Conservation (phyloP, 2,797 vertebrate genomes). For the Rhinophrynus dorsalis region DNA sequence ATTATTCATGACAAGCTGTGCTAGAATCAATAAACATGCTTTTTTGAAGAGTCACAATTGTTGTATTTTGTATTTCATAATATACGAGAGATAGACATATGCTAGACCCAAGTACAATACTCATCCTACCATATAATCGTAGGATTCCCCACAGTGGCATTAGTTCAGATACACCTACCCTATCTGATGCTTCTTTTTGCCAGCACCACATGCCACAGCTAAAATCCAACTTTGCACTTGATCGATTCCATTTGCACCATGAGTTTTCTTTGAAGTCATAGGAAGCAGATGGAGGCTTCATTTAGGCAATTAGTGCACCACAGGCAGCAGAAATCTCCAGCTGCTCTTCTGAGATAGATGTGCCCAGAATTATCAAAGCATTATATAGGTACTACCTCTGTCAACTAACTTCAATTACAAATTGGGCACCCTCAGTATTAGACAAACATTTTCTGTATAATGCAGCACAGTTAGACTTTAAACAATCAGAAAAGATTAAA, state of each 20-base stretch:
- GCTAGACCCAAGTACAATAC: neutral
- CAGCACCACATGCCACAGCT: conserved; percentile 32
- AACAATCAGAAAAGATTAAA: neutral
- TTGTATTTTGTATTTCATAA: neutral
- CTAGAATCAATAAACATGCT: neutral
- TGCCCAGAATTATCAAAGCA: conserved; percentile 50
- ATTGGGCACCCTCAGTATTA: neutral
- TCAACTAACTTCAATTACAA: conserved; percentile 19
- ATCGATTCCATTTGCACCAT: conserved; percentile 49
- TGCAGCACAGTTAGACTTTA: too few relatives aligned
- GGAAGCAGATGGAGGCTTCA: conserved; percentile 47
- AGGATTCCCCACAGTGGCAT: conserved; percentile 37
- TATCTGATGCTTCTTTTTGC: conserved; percentile 13
- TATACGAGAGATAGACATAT: conserved; percentile 1
- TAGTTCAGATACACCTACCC: conserved; percentile 33
- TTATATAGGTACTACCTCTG: conserved; percentile 43
- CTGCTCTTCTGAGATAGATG: conserved; percentile 35
- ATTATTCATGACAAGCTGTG: too few relatives aligned
- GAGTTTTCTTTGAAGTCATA: conserved; percentile 46
- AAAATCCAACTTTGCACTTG: conserved; percentile 41
- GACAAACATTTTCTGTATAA: neutral
- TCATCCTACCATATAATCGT: conserved; percentile 22
- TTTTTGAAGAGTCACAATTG: neutral
- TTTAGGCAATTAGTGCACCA: conserved; percentile 47
- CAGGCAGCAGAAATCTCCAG: conserved; percentile 43